Evolutionary conservation across 2,113 vertebrate genomes (phyloP).

Genomic region (Syrrhaptes paradoxus): DNA sequence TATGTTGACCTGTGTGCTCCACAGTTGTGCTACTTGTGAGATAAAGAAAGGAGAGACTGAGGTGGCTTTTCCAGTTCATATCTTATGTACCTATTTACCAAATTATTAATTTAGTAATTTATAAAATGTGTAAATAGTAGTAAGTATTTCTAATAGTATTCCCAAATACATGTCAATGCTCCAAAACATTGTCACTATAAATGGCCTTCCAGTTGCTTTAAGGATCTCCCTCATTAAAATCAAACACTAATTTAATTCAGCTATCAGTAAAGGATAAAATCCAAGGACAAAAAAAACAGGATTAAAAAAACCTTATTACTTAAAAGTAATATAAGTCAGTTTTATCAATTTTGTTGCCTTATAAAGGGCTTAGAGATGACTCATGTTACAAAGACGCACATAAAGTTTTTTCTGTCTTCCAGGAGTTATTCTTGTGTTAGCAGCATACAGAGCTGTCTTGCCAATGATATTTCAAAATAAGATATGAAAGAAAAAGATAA

Average conservation of each 20-base stretch:
- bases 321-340: neutral
- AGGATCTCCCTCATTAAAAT: neutral
- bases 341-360: neutral
- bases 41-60: neutral
- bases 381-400: neutral
- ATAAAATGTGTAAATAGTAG: neutral
- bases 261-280: neutral
- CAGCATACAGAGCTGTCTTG: neutral
- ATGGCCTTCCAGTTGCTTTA: neutral
- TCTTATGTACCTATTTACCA: neutral
- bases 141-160: neutral
- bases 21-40: neutral
- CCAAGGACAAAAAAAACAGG: neutral
- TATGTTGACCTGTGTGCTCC: neutral
- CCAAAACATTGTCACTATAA: neutral
- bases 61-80: neutral
- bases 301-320: neutral
- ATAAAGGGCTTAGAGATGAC: neutral
- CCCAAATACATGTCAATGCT: rapidly evolving
- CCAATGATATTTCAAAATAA: neutral
- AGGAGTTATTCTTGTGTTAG: neutral
- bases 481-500: neutral
- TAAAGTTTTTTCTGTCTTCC: neutral
- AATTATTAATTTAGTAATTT: neutral
- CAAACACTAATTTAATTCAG: neutral